Percentiles rank a stretch among this genome's conserved stretches.
Conservation (phyloP, 2,113 vertebrate genomes). For the Silurus meridionalis region DNA sequence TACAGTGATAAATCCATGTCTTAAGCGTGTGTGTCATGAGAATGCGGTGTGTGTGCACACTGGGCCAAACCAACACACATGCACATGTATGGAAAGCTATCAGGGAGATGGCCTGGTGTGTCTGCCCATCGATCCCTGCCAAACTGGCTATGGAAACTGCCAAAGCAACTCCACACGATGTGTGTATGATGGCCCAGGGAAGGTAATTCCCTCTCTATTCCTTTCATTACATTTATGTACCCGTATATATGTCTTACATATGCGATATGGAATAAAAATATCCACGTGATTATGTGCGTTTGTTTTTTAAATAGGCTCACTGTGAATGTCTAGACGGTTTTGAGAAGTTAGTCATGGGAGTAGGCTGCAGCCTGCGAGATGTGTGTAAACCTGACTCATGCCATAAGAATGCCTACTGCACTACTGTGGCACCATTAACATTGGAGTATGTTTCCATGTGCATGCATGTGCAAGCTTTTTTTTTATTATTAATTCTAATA, state of each 20-base stretch:
- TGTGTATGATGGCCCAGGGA: constrained; percentile 82
- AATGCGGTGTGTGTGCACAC: constrained; percentile 78
- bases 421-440: constrained; percentile 70
- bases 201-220: constrained; percentile 67
- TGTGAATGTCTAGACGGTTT: constrained; percentile 88
- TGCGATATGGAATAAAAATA: background rate
- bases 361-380: constrained; percentile 76
- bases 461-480: background rate
- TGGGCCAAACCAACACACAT: constrained; percentile 80
- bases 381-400: constrained; percentile 79
- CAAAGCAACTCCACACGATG: constrained; percentile 72
- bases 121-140: constrained; percentile 83
- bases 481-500: no score
- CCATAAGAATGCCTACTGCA: constrained; percentile 80
- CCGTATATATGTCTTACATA: no score
- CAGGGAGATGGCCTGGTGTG: constrained; percentile 83
- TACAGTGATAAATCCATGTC: constrained; percentile 87
- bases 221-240: background rate
- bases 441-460: constrained; percentile 71
- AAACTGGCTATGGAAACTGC: constrained; percentile 75
- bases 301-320: constrained; percentile 75
- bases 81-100: constrained; percentile 80
- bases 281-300: background rate
- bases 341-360: constrained; percentile 63
- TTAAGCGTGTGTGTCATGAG: constrained; percentile 71